Percentiles rank a stretch among this genome's conserved stretches.
Evolutionary conservation across 2,113 vertebrate genomes (phyloP).

Genomic region (Stigmatopora nigra): DNA sequence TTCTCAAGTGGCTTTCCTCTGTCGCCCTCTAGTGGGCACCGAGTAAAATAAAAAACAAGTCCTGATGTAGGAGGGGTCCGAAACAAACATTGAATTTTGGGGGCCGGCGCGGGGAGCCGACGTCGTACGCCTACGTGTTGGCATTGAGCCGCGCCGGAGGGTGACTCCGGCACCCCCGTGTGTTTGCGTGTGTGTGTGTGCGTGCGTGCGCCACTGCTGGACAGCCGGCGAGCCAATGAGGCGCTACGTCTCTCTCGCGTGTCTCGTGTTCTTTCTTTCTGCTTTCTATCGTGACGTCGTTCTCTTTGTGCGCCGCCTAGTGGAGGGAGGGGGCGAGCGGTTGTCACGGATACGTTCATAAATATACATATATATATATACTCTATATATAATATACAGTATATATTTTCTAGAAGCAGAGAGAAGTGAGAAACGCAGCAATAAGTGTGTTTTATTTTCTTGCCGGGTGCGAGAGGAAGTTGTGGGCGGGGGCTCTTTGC

Average conservation of each 20-base stretch:
- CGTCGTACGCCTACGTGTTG: conserved; percentile 41
- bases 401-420: conserved; percentile 72
- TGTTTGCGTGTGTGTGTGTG: conserved; percentile 39
- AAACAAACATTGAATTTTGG: conserved; percentile 40
- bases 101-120: conserved; percentile 61
- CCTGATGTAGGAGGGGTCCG: conserved; percentile 1
- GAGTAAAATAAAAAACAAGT: not conserved
- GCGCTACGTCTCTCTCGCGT: conserved; percentile 57
- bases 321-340: conserved; percentile 40
- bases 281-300: conserved; percentile 59
- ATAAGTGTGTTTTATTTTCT: conserved; percentile 71
- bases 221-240: conserved; percentile 67
- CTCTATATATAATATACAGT: conserved; percentile 13
- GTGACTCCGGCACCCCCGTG: conserved; percentile 24
- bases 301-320: conserved; percentile 55
- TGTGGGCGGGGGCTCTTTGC: not conserved
- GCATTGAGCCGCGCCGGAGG: conserved; percentile 56
- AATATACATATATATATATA: not conserved
- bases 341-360: conserved; percentile 63
- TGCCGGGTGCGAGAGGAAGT: conserved; percentile 39
- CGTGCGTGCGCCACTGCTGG: conserved; percentile 70
- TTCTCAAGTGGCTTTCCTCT: not conserved
- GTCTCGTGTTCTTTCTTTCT: conserved; percentile 51
- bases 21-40: not conserved
- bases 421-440: conserved; percentile 71